Evolutionary conservation across 2,888 invertebrate genomes (phyloP), one percentile per base, ranked within the genome.

Genomic region (Dasypogon diadema): DNA sequence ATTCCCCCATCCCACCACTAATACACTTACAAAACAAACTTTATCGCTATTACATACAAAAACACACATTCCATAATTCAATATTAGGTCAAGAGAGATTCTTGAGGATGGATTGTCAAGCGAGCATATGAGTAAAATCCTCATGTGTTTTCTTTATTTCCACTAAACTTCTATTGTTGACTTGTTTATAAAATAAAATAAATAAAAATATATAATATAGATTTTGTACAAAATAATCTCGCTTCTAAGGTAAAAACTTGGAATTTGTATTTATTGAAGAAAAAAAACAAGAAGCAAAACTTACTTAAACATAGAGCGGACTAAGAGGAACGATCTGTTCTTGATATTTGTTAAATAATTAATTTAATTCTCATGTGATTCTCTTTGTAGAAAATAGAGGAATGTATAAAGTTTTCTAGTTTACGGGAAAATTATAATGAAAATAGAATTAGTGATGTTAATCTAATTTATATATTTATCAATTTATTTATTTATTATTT

Each of bases 51-150:
- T 54, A 16, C 54, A 70, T 46, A 51, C 26, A 74, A 42, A 30
- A 22, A 18, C 14, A 30, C 22, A 18, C 14, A n/a, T 68, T 48
- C 22, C 68, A 24, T 5, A 22, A 26, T 12, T 21, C 14, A n/a
- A 55, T 18, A 48, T 30, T 54, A 84, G 84, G 83, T 80, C 84
- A 84, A 81, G 84, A 84, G 80, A 81, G 83, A 80, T 84, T 83
- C 80, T 81, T 85, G 80, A 82, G 83, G 55, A 81, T 82, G 81
- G 80, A 81, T 75, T 54, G 80, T 79, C 82, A 84, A 81, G 81
- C 82, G 76, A 80, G 79, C 76, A 80, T 81, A 79, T 83, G 80
- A 79, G 70, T 30, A 14, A 54, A 8, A 18, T 18, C 51, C 30
- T 56, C 22, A 18, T 22, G 14, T 54, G 8, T 18, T 54, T 54